A percentile compares a stretch with the other conserved stretches of the same genome.
phyloP scores from a whole-genome alignment of 30 jellyfish, hydroid and myxozoan genomes.

The Aurelia aurita complex sp. Pacific region DNA sequence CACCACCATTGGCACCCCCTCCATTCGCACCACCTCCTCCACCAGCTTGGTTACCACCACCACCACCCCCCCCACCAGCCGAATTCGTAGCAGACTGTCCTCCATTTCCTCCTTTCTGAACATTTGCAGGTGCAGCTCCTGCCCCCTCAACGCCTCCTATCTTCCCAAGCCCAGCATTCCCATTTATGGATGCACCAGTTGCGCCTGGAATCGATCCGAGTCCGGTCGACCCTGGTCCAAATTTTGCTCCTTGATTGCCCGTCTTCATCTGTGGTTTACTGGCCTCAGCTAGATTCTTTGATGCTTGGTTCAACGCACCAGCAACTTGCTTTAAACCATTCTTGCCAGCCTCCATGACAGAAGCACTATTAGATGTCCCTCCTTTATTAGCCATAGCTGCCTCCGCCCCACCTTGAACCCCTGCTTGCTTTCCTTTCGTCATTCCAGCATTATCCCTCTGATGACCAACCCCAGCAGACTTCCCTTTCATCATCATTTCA shows the following conservation, averaged over 20 bases:
- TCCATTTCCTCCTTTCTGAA: constrained; percentile 76
- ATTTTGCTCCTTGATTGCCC: constrained; percentile 24
- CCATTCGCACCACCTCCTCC: constrained; percentile 31
- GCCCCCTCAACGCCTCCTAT: constrained; percentile 49
- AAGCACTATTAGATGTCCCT: constrained; percentile 40
- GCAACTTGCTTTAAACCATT: constrained; percentile 51
- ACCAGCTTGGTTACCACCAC: constrained; percentile 21
- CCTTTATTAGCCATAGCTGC: constrained; percentile 40
- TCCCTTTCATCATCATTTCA: constrained; percentile 19
- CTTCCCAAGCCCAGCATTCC: constrained; percentile 67
- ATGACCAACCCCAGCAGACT: constrained; percentile 4
- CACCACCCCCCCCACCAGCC: constrained; percentile 19
- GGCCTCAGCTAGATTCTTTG: constrained; percentile 17
- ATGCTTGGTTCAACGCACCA: constrained; percentile 41
- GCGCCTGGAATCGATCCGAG: constrained; percentile 73
- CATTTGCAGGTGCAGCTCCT: constrained; percentile 51
- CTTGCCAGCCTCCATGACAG: constrained; percentile 55
- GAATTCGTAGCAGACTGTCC: constrained; percentile 44
- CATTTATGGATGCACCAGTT: constrained; percentile 56
- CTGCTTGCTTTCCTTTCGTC: constrained; percentile 63
- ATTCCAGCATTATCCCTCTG: constrained; percentile 40
- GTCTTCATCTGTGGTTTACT: constrained; percentile 14
- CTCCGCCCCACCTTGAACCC: constrained; percentile 68
- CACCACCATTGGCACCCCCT: constrained; percentile 24
- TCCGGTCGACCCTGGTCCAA: constrained; percentile 64